Percentiles rank a stretch among this genome's conserved stretches.
Evolutionary conservation across 2,888 invertebrate species (phyloP).

Genomic region (Pasiphila rectangulata): DNA sequence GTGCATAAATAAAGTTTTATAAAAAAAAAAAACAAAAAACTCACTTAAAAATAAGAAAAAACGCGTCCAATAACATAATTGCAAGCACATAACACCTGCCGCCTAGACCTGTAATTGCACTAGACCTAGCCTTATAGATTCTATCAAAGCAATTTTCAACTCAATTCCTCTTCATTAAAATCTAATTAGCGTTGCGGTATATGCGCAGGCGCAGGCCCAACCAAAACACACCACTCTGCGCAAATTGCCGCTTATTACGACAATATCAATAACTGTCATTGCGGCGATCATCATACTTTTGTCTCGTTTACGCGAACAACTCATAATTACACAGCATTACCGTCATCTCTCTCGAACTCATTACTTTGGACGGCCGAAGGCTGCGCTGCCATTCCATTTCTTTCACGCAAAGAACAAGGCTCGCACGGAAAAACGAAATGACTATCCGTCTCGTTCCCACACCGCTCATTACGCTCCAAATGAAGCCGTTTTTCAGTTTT

Average conservation of each 20-base stretch:
- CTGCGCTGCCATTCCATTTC: slow-evolving; percentile 64
- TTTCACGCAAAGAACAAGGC: slow-evolving; percentile 58
- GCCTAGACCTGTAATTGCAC: slow-evolving; percentile 17
- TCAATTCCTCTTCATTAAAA: slow-evolving; percentile 62
- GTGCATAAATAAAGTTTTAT: too few species aligned
- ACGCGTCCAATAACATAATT: slow-evolving; percentile 14
- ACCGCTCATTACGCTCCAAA: slow-evolving; percentile 42
- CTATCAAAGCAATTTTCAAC: slow-evolving; percentile 37
- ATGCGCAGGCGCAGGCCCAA: slow-evolving; percentile 47
- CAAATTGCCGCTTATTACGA: slow-evolving; percentile 65
- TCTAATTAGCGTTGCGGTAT: slow-evolving; percentile 64
- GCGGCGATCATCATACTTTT: slow-evolving; percentile 70
- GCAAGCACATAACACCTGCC: slow-evolving; percentile 22
- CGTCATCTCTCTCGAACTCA: slow-evolving; percentile 73
- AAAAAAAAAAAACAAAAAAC: too few species aligned
- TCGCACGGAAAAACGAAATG: slow-evolving; percentile 41
- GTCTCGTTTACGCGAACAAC: slow-evolving; percentile 73
- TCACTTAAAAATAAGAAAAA: neutral
- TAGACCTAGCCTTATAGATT: neutral
- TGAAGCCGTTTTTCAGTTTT: slow-evolving; percentile 55
- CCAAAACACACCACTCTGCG: slow-evolving; percentile 49
- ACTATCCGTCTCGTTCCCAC: slow-evolving; percentile 56
- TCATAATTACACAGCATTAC: slow-evolving; percentile 69
- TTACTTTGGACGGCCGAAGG: slow-evolving; percentile 62
- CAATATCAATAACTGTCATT: slow-evolving; percentile 78